Conservation (phyloP, 2,797 vertebrate genomes). For the Stomatorhinus walkeri region DNA sequence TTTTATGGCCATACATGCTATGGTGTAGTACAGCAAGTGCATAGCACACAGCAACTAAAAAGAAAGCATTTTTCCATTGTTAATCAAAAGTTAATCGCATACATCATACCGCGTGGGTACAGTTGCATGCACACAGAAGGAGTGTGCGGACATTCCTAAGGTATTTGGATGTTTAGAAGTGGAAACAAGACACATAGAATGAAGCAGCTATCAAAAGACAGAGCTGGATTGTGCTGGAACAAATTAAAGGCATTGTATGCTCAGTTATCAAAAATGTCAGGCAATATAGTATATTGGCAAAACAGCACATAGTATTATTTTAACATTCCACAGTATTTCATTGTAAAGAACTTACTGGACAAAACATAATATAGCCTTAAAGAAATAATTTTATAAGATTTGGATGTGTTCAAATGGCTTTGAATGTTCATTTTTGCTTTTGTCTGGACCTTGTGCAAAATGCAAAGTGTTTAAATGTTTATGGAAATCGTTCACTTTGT, state of each 20-base stretch:
- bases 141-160: neutral
- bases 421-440: neutral
- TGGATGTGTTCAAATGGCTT: neutral
- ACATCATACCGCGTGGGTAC: neutral
- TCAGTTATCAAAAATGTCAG: neutral
- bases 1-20: neutral
- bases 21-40: neutral
- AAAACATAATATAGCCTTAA: neutral
- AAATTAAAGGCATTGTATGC: neutral
- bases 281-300: neutral
- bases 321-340: neutral
- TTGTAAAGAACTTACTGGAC: neutral
- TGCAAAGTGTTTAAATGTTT: neutral
- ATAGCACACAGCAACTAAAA: neutral
- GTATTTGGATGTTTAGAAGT: neutral
- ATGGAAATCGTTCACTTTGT: neutral
- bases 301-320: too few relatives aligned
- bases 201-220: neutral
- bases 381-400: neutral
- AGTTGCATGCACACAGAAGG: neutral
- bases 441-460: neutral
- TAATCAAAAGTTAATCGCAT: neutral
- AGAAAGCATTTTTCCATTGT: neutral
- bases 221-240: neutral
- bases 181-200: neutral